Percentiles rank a stretch among this genome's conserved stretches.
Conservation (phyloP, 2,797 vertebrate species). For the Labeo calbasu region DNA sequence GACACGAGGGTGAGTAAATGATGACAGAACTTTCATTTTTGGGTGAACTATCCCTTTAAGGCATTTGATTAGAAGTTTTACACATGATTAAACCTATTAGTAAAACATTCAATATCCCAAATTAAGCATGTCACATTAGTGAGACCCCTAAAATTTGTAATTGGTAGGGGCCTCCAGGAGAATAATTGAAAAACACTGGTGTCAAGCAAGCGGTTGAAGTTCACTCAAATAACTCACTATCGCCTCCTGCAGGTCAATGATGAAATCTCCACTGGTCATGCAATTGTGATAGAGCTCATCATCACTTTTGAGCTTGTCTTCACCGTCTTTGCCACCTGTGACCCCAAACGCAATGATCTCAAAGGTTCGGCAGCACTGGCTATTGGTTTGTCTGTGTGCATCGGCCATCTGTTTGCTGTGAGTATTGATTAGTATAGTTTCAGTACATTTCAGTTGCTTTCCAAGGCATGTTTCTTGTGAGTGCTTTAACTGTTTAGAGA, state of each 20-base stretch:
- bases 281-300: constrained; percentile 87
- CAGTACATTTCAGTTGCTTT: background rate
- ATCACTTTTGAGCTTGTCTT: constrained; percentile 93
- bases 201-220: background rate
- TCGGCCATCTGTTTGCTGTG: constrained; percentile 92
- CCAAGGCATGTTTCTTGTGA: background rate
- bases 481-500: background rate
- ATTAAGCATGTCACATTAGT: background rate
- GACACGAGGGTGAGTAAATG: background rate
- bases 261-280: constrained; percentile 84
- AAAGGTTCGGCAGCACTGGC: constrained; percentile 87
- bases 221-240: background rate
- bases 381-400: constrained; percentile 89
- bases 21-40: background rate
- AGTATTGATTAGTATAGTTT: constrained; percentile 66
- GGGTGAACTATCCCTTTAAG: background rate
- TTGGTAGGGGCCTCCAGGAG: background rate
- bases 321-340: constrained; percentile 91
- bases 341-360: constrained; percentile 85
- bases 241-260: constrained; percentile 78
- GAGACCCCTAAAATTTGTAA: background rate
- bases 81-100: background rate
- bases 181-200: background rate
- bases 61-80: background rate
- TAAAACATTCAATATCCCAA: background rate